Evolutionary conservation across 2,888 invertebrate genomes (phyloP), one percentile per base, ranked within the genome.

Genomic region (Spilarctia lutea): DNA sequence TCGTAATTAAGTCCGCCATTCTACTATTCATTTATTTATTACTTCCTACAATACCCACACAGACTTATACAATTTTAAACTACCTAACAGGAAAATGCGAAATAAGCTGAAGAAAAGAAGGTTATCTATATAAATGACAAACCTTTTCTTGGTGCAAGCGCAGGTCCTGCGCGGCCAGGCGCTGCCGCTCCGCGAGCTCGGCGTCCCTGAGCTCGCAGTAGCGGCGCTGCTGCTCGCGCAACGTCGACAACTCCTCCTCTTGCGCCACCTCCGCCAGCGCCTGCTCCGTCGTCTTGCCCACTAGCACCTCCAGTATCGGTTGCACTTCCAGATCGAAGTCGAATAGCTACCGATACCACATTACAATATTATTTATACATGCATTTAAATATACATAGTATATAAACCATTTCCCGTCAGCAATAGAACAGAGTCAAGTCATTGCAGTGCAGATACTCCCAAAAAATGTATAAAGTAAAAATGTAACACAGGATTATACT

Each of bases 311-410:
- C 79, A 99, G 96, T 81, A 99, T 97, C 3, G 99, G 98, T 91
- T 98, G 97, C 73, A 99, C 98, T 93, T 99, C 99, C 88, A 97
- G 94, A 92, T 99, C 99, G 94, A 98, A 99, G 95, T 99, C 98
- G 94, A 98, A 99, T 75, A 99, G 95, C 98, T 97, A 90, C 24
- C 82, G 79, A 75, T 66, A 52, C 8, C 24, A 39, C 3, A n/a
- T 35, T n/a, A 30, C 30, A 18, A 3, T 68, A 20, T 20, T 68
- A 30, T 27, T 45, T 52, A 52, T 52, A 48, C 18, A 45, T 45
- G 45, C n/a, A n/a, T n/a, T n/a, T n/a, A n/a, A n/a, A n/a, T n/a
- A n/a, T n/a, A n/a, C n/a, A n/a, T n/a, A 45, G 45, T 16, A 20
- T 1, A 52, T 7, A 10, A 8, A 0, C 24, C 52, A 24, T 52